Evolutionary conservation across 2,888 invertebrate genomes (phyloP).

Genomic region (Netelia inedita): DNA sequence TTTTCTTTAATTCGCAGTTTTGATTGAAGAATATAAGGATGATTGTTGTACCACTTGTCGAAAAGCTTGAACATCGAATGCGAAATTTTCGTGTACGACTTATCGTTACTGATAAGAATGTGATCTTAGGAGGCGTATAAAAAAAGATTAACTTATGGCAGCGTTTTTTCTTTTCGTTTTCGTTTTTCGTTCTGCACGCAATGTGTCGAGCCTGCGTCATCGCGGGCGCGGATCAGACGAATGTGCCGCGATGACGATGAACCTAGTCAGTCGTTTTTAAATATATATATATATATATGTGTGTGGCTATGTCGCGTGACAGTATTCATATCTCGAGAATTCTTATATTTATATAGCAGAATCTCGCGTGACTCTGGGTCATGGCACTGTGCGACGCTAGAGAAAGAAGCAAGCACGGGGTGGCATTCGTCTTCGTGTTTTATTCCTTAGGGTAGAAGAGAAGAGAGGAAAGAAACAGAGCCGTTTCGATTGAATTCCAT

Average conservation of each 20-base stretch:
- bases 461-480: neutral
- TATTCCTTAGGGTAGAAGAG: too few species aligned
- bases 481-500: slow-evolving; percentile 1
- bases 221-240: slow-evolving; percentile 4
- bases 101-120: neutral
- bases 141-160: neutral
- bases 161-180: neutral
- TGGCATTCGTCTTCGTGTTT: too few species aligned
- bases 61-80: neutral
- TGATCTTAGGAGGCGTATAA: neutral
- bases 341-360: slow-evolving; percentile 39
- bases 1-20: too few species aligned
- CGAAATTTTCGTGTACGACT: neutral
- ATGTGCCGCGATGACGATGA: slow-evolving; percentile 28
- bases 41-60: too few species aligned
- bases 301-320: neutral
- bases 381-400: slow-evolving; percentile 24
- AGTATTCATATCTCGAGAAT: slow-evolving; percentile 1
- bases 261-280: neutral
- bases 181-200: neutral
- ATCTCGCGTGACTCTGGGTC: slow-evolving; percentile 64
- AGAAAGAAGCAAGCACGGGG: slow-evolving; percentile 3
- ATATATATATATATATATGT: neutral
- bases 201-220: slow-evolving; percentile 15
- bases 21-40: too few species aligned